Conservation (phyloP, 2,888 invertebrate genomes). For the Linnaemya tessellans region DNA sequence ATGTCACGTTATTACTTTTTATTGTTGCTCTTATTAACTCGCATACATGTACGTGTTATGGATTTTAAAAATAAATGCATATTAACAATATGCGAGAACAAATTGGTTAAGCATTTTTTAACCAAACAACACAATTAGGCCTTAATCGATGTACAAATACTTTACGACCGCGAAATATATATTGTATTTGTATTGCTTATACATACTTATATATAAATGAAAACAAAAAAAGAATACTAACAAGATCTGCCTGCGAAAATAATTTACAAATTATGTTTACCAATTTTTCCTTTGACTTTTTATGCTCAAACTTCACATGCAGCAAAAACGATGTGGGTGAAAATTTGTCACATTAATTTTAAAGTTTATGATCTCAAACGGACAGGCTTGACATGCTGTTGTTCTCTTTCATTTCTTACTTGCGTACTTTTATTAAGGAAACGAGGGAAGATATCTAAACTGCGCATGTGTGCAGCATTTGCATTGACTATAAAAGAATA, state of each 20-base stretch:
- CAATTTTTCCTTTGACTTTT: conserved; percentile 36
- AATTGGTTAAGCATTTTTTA: conserved; percentile 2
- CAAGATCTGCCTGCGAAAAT: not conserved
- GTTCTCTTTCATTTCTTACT: conserved; percentile 27
- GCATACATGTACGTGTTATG: not conserved
- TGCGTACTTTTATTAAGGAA: not conserved
- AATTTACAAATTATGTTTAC: not conserved
- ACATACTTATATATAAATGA: not conserved
- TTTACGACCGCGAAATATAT: conserved; percentile 29
- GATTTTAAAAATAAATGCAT: conserved; percentile 16
- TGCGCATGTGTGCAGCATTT: conserved; percentile 28
- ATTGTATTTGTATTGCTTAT: not conserved
- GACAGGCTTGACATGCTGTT: conserved; percentile 32
- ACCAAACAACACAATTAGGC: conserved; percentile 31
- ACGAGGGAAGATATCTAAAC: conserved; percentile 20
- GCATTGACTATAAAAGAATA: conserved; percentile 37
- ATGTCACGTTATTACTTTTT: conserved; percentile 15
- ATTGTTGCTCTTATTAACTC: not conserved
- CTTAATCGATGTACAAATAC: conserved; percentile 21
- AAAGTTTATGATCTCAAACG: conserved; percentile 48
- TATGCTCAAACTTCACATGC: not conserved
- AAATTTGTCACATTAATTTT: conserved; percentile 71
- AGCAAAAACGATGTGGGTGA: conserved; percentile 63
- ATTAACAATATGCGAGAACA: conserved; percentile 12
- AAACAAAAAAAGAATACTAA: conserved; percentile 15